Evolutionary conservation across 2,797 vertebrate genomes (phyloP).

Genomic region (Tympanoctomys barrerae): DNA sequence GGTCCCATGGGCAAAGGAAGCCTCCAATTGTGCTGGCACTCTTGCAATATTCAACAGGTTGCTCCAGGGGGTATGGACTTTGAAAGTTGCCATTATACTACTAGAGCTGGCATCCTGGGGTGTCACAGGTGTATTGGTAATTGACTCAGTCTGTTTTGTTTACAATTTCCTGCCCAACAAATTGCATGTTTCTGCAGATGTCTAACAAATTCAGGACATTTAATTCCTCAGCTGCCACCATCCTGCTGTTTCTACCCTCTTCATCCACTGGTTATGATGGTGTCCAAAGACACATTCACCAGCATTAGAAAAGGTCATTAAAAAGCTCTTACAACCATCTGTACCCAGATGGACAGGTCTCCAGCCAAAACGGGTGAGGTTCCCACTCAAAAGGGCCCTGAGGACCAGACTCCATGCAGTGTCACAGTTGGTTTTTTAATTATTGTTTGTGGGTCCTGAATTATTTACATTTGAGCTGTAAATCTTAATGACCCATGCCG

Average conservation of each 20-base stretch:
- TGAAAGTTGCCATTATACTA: constrained; percentile 69
- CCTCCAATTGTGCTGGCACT: constrained; percentile 47
- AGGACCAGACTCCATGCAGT: constrained; percentile 17
- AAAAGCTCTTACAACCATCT: constrained; percentile 82
- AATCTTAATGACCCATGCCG: constrained; percentile 51
- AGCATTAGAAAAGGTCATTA: constrained; percentile 76
- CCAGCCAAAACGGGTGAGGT: constrained; percentile 45
- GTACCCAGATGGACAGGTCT: constrained; percentile 80
- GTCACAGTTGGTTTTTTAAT: constrained; percentile 59
- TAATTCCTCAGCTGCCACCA: constrained; percentile 75
- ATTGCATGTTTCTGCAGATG: constrained; percentile 80
- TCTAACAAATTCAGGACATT: constrained; percentile 81
- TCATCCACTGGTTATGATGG: constrained; percentile 60
- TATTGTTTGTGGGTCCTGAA: constrained; percentile 63
- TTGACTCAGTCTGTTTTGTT: constrained; percentile 85
- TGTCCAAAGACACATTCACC: constrained; percentile 74
- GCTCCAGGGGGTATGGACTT: constrained; percentile 63
- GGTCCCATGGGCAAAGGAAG: constrained; percentile 45
- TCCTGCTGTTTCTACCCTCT: constrained; percentile 77
- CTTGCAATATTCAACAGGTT: constrained; percentile 75
- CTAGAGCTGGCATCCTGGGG: constrained; percentile 73
- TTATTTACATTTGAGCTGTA: neutral
- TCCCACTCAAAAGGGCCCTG: constrained; percentile 61
- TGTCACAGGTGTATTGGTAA: constrained; percentile 84
- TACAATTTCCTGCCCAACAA: constrained; percentile 82